Conservation (phyloP, 2,888 invertebrate genomes). For the Drosophila pseudotakahashii region DNA sequence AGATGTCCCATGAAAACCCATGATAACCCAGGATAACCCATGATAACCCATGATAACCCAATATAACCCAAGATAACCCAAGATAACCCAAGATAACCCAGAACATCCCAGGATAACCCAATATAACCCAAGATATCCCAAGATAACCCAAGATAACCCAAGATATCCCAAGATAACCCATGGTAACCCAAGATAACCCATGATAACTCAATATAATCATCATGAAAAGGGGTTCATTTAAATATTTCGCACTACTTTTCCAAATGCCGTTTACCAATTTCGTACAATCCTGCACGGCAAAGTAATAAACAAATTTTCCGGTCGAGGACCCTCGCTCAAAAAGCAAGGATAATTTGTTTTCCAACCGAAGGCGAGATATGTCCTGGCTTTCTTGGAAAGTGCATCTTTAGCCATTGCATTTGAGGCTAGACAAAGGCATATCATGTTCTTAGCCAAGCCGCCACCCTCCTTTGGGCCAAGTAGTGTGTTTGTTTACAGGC, state of each 20-base stretch:
- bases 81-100: too few relatives aligned
- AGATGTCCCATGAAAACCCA: too few relatives aligned
- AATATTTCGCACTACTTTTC: background rate
- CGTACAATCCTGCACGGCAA: constrained; percentile 3
- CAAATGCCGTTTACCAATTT: background rate
- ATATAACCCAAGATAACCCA: too few relatives aligned
- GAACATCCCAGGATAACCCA: too few relatives aligned
- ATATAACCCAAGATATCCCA: too few relatives aligned
- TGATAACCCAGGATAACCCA: too few relatives aligned
- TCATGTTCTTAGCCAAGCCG: constrained; percentile 58
- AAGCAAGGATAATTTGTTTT: constrained; percentile 26
- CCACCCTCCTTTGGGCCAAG: constrained; percentile 31
- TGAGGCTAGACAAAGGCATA: constrained; percentile 64
- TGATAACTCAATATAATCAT: too few relatives aligned
- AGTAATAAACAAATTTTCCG: constrained; percentile 28
- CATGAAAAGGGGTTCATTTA: too few relatives aligned
- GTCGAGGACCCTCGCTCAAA: background rate
- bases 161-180: too few relatives aligned
- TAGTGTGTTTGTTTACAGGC: constrained; percentile 71
- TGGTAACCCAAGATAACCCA: too few relatives aligned
- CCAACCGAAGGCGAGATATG: constrained; percentile 1
- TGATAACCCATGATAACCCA: too few relatives aligned
- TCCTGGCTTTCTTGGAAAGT: constrained; percentile 13
- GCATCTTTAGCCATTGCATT: constrained; percentile 39
- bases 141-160: too few relatives aligned